Percentiles rank a stretch among this genome's conserved stretches.
Evolutionary conservation across 1,140 invertebrate genomes (phyloP).

Genomic region (Bombus haemorrhoidalis): DNA sequence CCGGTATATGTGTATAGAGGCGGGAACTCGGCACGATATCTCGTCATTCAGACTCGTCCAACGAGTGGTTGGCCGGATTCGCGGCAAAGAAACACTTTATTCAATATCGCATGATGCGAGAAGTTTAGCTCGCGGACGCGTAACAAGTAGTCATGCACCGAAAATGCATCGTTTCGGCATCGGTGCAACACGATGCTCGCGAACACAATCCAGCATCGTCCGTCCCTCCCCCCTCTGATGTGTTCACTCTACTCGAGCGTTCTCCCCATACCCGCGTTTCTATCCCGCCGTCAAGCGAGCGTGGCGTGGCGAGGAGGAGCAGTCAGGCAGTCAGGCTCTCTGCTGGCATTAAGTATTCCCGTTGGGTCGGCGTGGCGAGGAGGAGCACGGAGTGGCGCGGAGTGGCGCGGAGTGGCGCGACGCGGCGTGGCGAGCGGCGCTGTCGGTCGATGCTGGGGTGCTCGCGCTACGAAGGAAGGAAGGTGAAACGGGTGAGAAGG

Average conservation of each 20-base stretch:
- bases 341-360: constrained; percentile 80
- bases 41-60: neutral
- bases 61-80: neutral
- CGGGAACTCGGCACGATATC: neutral
- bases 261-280: constrained; percentile 51
- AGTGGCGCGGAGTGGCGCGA: constrained; percentile 51
- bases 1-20: neutral
- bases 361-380: constrained; percentile 77
- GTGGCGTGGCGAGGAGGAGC: constrained; percentile 74
- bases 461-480: constrained; percentile 51
- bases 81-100: constrained; percentile 35
- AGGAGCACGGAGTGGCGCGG: constrained; percentile 52
- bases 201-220: constrained; percentile 47
- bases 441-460: constrained; percentile 28
- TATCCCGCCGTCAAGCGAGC: constrained; percentile 73
- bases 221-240: neutral
- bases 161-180: constrained; percentile 44
- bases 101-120: constrained; percentile 42
- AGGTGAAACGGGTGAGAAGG: constrained; percentile 5
- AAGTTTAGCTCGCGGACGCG: constrained; percentile 64
- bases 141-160: constrained; percentile 76
- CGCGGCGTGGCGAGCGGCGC: constrained; percentile 39
- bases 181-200: constrained; percentile 35
- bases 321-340: constrained; percentile 71
- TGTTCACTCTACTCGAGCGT: constrained; percentile 43